Base-by-base conservation (phyloP, 2,797 vertebrate genomes). In the Thamnophis elegans region DNA sequence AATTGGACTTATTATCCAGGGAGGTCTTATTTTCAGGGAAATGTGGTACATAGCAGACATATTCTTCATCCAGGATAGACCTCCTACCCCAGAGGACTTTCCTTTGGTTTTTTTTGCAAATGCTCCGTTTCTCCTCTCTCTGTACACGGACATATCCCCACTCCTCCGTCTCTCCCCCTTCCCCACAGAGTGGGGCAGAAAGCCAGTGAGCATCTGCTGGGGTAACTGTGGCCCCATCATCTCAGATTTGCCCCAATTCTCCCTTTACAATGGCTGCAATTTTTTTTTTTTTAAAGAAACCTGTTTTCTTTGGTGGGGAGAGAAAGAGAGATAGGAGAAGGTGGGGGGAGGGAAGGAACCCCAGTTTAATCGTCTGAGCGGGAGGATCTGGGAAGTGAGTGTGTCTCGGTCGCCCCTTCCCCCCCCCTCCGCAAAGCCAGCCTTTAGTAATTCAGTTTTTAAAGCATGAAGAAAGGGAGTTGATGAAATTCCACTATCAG, bases 401-500 rank as follows among this genome's bases (percentile, higher is more conserved):
- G 92, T 2, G 6, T 97, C 98, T 98, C 95, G 92, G 60, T 95
- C 96, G 95, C 94, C 94, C 97, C 94, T 95, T 95, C 95, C 26
- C 9, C 58, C 20, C 20, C 89, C 58, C 97, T 53, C 91, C 96
- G 96, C 96, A 97, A 98, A 98, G 98, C 97, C 98, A 97, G 96
- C 97, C 98, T 91, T 98, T 98, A 97, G 97, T 99, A 98, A 99
- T 99, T 98, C 98, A 97, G 97, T 98, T 98, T 99, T 99, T 99
- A 98, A 99, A 99, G 98, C 98, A 97, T 98, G 98, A 98, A 98
- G 98, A 98, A 98, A 98, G 98, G 97, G 98, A 99, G 99, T 99
- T 99, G 99, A 99, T 99, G 99, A 99, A 99, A 99, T 99, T 98
- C 98, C 98, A 93, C 99, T 99, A 99, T 99, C 99, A 99, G 99